phyloP scores from a whole-genome alignment of 2,113 vertebrate species.

The Kryptolebias marmoratus region DNA sequence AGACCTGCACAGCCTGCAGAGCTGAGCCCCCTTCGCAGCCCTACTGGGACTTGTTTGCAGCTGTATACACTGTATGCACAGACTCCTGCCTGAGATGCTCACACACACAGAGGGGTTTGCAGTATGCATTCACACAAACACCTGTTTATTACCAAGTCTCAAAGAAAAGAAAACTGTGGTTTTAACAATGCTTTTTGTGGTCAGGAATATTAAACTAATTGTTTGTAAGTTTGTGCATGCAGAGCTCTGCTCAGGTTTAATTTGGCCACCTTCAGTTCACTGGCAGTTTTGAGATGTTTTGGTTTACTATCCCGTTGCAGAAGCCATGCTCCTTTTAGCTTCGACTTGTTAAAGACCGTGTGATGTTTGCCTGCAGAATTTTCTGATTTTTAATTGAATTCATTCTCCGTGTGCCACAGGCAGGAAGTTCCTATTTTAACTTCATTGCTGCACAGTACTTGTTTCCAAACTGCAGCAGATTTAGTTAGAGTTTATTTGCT shows the following conservation, averaged over 20 bases:
- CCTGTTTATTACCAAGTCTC: constrained; percentile 33
- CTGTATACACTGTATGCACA: constrained; percentile 41
- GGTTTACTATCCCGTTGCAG: background rate
- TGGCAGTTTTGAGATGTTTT: background rate
- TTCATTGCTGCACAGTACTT: background rate
- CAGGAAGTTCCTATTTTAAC: background rate
- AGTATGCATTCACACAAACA: constrained; percentile 27
- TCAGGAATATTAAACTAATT: background rate
- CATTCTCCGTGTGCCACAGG: background rate
- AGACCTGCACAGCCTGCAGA: constrained; percentile 57
- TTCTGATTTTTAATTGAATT: background rate
- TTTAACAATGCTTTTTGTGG: constrained; percentile 9
- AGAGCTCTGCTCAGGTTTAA: background rate
- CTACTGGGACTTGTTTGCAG: constrained; percentile 54
- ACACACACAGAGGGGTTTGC: constrained; percentile 7
- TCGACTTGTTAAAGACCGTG: background rate
- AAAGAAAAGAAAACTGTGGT: background rate
- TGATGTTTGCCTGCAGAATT: background rate
- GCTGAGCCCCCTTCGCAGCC: constrained; percentile 45
- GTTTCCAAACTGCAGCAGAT: background rate
- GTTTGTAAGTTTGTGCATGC: background rate
- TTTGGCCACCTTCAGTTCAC: background rate
- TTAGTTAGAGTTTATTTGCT: background rate
- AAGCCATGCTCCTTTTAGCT: background rate
- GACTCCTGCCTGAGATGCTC: constrained; percentile 15